Evolutionary conservation across 1,140 invertebrate species (phyloP).

Genomic region (Drosophila repleta): DNA sequence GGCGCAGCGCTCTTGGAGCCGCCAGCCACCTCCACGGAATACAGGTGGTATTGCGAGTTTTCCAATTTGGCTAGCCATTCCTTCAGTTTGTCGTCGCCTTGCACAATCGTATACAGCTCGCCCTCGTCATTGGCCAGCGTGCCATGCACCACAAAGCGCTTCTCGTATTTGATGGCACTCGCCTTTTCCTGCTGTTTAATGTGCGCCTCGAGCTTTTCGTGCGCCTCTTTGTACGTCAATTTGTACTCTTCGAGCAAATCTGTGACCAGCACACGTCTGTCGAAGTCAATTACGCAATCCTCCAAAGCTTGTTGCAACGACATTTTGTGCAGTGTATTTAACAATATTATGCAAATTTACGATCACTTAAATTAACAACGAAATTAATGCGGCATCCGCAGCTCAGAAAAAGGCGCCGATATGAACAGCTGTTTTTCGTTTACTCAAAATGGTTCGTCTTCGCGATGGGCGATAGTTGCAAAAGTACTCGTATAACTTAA

Average conservation of each 20-base stretch:
- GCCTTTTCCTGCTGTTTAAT: constrained; percentile 51
- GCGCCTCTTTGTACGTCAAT: constrained; percentile 69
- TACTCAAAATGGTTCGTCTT: constrained; percentile 11
- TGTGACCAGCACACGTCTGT: constrained; percentile 69
- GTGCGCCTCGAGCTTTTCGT: constrained; percentile 55
- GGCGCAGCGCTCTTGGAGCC: constrained; percentile 66
- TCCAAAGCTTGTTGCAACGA: constrained; percentile 65
- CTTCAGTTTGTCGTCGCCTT: constrained; percentile 58
- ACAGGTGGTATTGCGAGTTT: constrained; percentile 63
- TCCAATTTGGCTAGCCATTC: constrained; percentile 70
- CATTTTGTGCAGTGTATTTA: constrained; percentile 36
- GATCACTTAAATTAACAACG: not conserved
- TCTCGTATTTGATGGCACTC: constrained; percentile 54
- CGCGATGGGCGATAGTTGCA: constrained; percentile 14
- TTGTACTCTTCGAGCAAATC: constrained; percentile 76
- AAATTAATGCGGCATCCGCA: constrained; percentile 15
- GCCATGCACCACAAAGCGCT: constrained; percentile 70
- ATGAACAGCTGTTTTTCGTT: constrained; percentile 25
- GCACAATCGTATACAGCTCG: constrained; percentile 72
- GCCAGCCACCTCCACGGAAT: constrained; percentile 74
- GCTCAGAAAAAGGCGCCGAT: constrained; percentile 45
- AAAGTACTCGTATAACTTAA: not conserved
- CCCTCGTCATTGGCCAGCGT: constrained; percentile 27
- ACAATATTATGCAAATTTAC: not conserved
- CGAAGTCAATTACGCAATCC: constrained; percentile 75